Conservation (phyloP, 2,797 vertebrate species). For the Pteronotus mesoamericanus region DNA sequence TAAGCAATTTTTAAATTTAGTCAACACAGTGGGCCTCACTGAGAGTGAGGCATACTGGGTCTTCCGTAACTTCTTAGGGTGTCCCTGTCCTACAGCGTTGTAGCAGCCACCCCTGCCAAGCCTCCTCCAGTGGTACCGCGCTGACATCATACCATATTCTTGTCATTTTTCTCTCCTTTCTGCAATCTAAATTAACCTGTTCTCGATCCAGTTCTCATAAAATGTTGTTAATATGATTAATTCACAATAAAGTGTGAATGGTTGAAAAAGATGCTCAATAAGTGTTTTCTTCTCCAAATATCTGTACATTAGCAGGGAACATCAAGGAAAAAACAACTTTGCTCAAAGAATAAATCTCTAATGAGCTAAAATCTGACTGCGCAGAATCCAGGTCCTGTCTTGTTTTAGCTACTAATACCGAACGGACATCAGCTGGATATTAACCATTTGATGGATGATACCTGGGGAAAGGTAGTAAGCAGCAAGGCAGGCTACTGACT, state of each 20-base stretch:
- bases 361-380: neutral
- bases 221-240: neutral
- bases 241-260: neutral
- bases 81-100: accelerated
- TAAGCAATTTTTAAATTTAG: neutral
- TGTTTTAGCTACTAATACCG: neutral
- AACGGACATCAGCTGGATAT: neutral
- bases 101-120: neutral
- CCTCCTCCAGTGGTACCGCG: accelerated
- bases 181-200: neutral
- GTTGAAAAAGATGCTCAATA: neutral
- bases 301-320: neutral
- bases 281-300: neutral
- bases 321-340: neutral
- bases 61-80: accelerated
- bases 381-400: neutral
- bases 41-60: accelerated
- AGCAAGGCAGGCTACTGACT: neutral
- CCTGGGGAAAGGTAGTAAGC: neutral
- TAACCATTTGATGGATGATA: neutral
- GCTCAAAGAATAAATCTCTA: neutral
- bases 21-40: neutral
- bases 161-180: neutral
- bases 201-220: neutral
- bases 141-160: too few relatives aligned